A percentile compares a stretch with the other conserved stretches of the same genome.
Conservation (phyloP, 2,888 invertebrate genomes). For the Eremobia ochroleuca region DNA sequence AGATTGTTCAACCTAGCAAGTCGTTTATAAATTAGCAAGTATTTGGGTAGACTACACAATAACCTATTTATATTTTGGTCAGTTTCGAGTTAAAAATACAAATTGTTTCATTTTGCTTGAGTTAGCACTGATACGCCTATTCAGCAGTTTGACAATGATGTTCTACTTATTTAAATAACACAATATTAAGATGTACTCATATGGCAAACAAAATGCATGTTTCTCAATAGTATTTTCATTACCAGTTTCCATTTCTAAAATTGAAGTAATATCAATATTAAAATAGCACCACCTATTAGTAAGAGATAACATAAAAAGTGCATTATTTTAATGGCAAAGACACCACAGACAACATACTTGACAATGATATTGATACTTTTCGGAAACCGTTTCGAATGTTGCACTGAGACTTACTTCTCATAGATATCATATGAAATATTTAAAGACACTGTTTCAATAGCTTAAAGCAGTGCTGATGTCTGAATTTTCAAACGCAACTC, state of each 20-base stretch:
- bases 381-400: not conserved
- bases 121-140: conserved; percentile 7
- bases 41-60: conserved; percentile 8
- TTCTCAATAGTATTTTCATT: conserved; percentile 9
- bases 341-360: conserved; percentile 18
- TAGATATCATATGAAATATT: not conserved
- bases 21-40: conserved; percentile 37
- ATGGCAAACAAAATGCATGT: conserved; percentile 24
- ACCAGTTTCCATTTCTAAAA: conserved; percentile 11
- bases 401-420: not conserved
- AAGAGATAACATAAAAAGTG: conserved; percentile 31
- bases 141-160: conserved; percentile 12
- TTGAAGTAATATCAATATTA: conserved; percentile 45
- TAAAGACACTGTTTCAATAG: not conserved
- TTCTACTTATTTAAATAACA: conserved; percentile 22
- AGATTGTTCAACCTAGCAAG: conserved; percentile 83
- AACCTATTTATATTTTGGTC: conserved; percentile 35
- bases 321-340: conserved; percentile 14
- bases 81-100: conserved; percentile 22
- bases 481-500: not conserved
- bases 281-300: conserved; percentile 55
- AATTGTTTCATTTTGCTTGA: not conserved
- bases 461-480: not conserved
- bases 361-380: not conserved
- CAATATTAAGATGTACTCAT: conserved; percentile 44